A percentile compares a stretch with the other conserved stretches of the same genome.
Evolutionary conservation across 2,888 invertebrate species (phyloP).

Genomic region (Scaptomyza parva): DNA sequence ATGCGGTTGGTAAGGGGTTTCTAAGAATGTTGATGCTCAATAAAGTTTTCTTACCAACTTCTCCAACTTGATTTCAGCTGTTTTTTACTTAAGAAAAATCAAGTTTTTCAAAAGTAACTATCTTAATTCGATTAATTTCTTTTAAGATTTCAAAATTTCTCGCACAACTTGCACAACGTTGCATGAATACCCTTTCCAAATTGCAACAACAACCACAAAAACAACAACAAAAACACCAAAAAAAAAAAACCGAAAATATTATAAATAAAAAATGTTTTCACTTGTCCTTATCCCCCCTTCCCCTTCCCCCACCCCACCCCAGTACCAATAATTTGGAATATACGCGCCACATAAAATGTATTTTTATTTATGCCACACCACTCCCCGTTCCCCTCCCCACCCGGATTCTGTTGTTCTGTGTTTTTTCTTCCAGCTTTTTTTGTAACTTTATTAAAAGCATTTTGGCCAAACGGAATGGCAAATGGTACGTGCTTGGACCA

Average conservation of each 20-base stretch:
- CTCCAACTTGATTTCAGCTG: too few relatives aligned
- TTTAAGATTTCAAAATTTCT: too few relatives aligned
- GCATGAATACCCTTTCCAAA: too few relatives aligned
- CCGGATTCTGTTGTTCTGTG: conserved; percentile 56
- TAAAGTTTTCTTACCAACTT: too few relatives aligned
- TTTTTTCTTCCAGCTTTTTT: conserved; percentile 49
- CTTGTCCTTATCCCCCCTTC: conserved; percentile 10
- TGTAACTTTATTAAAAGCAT: conserved; percentile 64
- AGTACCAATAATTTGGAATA: conserved; percentile 53
- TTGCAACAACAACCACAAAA: background rate
- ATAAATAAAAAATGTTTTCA: conserved; percentile 2
- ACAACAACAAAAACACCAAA: conserved; percentile 1
- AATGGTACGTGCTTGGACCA: conserved; percentile 29
- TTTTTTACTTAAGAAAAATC: too few relatives aligned
- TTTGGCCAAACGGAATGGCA: conserved; percentile 9
- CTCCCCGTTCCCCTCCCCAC: conserved; percentile 7
- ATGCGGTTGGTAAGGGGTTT: too few relatives aligned
- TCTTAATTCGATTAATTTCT: too few relatives aligned
- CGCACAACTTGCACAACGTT: background rate
- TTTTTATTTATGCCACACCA: conserved; percentile 40
- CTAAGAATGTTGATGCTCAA: too few relatives aligned
- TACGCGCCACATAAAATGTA: conserved; percentile 44
- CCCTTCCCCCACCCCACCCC: too few relatives aligned
- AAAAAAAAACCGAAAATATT: too few relatives aligned
- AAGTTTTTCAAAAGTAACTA: too few relatives aligned